phyloP scores from a whole-genome alignment of 2,113 vertebrate genomes.

The Rhipidura dahli region DNA sequence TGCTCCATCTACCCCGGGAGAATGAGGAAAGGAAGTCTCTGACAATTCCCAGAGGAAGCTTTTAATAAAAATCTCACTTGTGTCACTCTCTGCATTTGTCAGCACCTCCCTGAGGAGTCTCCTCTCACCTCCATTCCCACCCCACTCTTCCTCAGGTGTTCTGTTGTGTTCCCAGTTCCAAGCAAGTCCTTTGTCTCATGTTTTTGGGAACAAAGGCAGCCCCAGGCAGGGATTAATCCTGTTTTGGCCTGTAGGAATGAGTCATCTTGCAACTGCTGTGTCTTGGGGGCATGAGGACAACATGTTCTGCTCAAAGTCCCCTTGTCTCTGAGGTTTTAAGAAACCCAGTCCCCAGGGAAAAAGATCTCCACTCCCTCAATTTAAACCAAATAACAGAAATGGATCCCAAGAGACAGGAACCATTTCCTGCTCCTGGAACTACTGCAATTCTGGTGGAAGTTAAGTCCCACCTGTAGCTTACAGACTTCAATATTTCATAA shows the following conservation, averaged over 20 bases:
- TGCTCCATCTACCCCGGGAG: neutral
- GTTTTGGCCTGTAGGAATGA: neutral
- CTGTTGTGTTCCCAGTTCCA: neutral
- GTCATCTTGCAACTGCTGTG: neutral
- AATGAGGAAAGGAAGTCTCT: neutral
- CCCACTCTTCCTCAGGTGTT: neutral
- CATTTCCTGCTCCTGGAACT: neutral
- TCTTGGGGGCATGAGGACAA: neutral
- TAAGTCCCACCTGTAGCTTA: neutral
- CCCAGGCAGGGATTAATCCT: neutral
- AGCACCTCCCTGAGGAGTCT: neutral
- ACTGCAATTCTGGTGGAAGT: neutral
- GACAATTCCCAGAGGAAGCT: neutral
- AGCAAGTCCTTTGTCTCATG: rapidly evolving
- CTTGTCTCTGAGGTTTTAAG: neutral
- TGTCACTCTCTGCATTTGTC: neutral
- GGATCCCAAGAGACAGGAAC: neutral
- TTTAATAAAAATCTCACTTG: neutral
- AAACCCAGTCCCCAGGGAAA: neutral
- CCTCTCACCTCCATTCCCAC: neutral
- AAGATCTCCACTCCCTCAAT: neutral
- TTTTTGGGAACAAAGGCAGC: neutral
- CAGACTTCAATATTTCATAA: neutral
- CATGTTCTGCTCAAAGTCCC: neutral
- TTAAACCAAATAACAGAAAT: rapidly evolving